Conservation (phyloP, 1,140 invertebrate species). For the Eumaeus atala region DNA sequence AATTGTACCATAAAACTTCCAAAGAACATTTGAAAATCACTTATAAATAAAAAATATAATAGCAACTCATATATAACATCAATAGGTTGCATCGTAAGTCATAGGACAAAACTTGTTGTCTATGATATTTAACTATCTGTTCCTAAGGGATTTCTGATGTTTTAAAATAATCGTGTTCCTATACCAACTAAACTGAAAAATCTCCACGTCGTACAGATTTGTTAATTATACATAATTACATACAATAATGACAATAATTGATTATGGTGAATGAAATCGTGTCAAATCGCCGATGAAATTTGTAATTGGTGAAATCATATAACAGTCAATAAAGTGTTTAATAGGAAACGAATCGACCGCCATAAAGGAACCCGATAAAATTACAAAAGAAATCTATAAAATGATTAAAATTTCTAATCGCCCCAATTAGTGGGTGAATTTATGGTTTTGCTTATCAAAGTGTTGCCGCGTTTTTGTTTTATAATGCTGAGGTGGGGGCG, state of each 20-base stretch:
- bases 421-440: conserved; percentile 60
- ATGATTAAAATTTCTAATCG: conserved; percentile 68
- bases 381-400: conserved; percentile 70
- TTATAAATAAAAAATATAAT: too few relatives aligned
- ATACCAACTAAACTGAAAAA: too few relatives aligned
- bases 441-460: conserved; percentile 59
- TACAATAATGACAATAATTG: conserved; percentile 22
- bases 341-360: conserved; percentile 56
- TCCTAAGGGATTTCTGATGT: too few relatives aligned
- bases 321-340: conserved; percentile 59
- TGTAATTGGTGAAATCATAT: conserved; percentile 63
- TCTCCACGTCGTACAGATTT: too few relatives aligned
- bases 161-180: too few relatives aligned
- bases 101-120: too few relatives aligned
- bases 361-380: conserved; percentile 61
- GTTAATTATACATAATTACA: background rate
- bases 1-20: too few relatives aligned
- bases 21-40: too few relatives aligned
- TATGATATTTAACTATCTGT: too few relatives aligned
- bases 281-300: conserved; percentile 46
- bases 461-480: too few relatives aligned
- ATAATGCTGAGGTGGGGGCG: background rate
- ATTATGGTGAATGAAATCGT: conserved; percentile 32
- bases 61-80: too few relatives aligned
- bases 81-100: too few relatives aligned